Evolutionary conservation across 2,113 vertebrate genomes (phyloP).

Genomic region (Thryonomys swinderianus): DNA sequence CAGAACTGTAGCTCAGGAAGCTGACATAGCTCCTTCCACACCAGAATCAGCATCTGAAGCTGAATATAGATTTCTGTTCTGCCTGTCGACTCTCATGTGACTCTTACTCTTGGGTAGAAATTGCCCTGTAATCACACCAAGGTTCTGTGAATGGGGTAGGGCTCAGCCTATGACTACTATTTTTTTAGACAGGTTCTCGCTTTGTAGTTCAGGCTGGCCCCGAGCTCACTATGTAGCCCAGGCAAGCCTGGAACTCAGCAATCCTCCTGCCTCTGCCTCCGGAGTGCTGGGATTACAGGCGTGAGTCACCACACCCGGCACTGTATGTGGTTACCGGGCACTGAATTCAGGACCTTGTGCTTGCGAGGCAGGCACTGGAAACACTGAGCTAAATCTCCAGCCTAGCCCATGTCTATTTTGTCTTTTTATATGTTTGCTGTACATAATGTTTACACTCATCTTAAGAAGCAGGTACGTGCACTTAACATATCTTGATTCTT

Average conservation of each 20-base stretch:
- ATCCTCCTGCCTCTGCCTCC: no score
- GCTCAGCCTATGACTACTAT: no score
- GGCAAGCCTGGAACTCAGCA: no score
- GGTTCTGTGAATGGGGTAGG: neutral
- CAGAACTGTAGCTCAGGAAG: neutral
- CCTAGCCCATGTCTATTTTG: neutral
- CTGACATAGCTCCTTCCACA: neutral
- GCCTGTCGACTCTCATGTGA: neutral
- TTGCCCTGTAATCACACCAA: fast-evolving
- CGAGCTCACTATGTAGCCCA: no score
- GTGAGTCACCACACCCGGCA: no score
- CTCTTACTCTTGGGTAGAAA: neutral
- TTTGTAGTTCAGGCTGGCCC: no score
- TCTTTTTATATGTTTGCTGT: neutral
- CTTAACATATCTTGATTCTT: neutral
- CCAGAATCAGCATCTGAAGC: neutral
- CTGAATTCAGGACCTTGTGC: no score
- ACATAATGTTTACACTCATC: neutral
- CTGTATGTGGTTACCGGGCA: no score
- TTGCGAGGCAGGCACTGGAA: no score
- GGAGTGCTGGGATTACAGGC: no score
- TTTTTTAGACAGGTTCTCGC: no score
- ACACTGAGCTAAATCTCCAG: no score
- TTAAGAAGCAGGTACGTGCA: neutral
- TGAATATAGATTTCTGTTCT: neutral